phyloP scores from a whole-genome alignment of 2,113 vertebrate genomes.

The Eleginops maclovinus region DNA sequence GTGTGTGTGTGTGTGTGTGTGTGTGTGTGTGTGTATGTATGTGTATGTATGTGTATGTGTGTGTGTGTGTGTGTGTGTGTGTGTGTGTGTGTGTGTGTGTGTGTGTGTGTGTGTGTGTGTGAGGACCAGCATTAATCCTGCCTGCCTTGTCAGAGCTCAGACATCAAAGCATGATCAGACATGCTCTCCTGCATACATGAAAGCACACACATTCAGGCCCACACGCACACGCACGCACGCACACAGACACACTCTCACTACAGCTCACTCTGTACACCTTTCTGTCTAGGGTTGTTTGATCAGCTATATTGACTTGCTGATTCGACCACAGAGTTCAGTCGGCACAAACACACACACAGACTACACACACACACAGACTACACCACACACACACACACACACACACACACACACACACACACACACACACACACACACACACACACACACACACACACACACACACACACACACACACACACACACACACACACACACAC shows the following conservation, averaged over 20 bases:
- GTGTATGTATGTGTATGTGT: background rate
- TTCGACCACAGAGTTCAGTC: slow-evolving; percentile 48
- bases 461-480: slow-evolving; percentile 26
- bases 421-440: slow-evolving; percentile 31
- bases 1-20: background rate
- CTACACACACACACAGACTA: slow-evolving; percentile 16
- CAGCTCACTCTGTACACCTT: slow-evolving; percentile 10
- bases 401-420: slow-evolving; percentile 29
- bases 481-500: slow-evolving; percentile 6
- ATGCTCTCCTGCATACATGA: slow-evolving; percentile 45
- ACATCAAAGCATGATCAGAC: slow-evolving; percentile 68
- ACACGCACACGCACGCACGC: slow-evolving; percentile 2
- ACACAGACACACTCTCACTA: slow-evolving; percentile 17
- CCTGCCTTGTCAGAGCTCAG: slow-evolving; percentile 49
- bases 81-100: slow-evolving; percentile 1
- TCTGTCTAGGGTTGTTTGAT: slow-evolving; percentile 53
- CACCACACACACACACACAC: slow-evolving; percentile 6
- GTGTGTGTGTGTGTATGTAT: background rate
- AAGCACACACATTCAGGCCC: slow-evolving; percentile 23
- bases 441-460: slow-evolving; percentile 38
- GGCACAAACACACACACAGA: slow-evolving; percentile 32
- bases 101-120: slow-evolving; percentile 1
- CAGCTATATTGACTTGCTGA: slow-evolving; percentile 58
- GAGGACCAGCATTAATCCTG: slow-evolving; percentile 41
- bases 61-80: slow-evolving; percentile 4